A percentile compares a stretch with the other conserved stretches of the same genome.
These are phyloP conservation scores for Anguilla pacifica DNA, from an alignment of 2,797 vertebrate genomes.

Conservation along the genomic window DNA sequence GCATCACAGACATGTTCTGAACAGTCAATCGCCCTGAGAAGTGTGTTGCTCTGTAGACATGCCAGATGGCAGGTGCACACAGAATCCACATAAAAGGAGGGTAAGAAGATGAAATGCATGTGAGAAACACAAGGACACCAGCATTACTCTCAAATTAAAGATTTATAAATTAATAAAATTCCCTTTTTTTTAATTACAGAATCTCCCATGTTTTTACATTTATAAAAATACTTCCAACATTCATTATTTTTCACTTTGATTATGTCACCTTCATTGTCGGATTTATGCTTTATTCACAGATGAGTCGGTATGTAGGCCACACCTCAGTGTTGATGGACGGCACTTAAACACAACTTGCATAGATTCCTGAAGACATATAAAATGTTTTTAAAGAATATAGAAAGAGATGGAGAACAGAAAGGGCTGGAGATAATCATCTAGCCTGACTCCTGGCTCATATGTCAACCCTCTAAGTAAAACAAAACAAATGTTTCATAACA, in stretches of 20 bases:
- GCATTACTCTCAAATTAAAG: slow-evolving; percentile 74
- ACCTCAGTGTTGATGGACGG: slow-evolving; percentile 49
- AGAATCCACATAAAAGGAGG: too few species aligned
- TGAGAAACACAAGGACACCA: slow-evolving; percentile 52
- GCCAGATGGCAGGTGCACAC: too few species aligned
- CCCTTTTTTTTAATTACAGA: slow-evolving; percentile 74
- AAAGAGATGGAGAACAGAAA: background rate
- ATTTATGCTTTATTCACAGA: slow-evolving; percentile 67
- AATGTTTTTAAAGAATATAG: slow-evolving; percentile 27
- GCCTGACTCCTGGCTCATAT: background rate
- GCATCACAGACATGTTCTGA: too few species aligned
- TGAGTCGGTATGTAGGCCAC: slow-evolving; percentile 36
- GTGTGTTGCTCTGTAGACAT: too few species aligned
- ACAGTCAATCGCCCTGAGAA: too few species aligned
- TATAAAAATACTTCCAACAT: slow-evolving; percentile 82
- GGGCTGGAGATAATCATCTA: background rate
- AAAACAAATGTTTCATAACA: background rate
- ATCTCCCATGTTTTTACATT: slow-evolving; percentile 63
- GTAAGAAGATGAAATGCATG: background rate
- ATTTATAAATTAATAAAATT: slow-evolving; percentile 85
- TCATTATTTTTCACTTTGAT: slow-evolving; percentile 66
- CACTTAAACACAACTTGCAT: slow-evolving; percentile 67
- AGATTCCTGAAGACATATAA: slow-evolving; percentile 65
- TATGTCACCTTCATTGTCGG: slow-evolving; percentile 38
- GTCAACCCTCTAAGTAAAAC: background rate